Evolutionary conservation across 2,113 vertebrate genomes (phyloP).

Genomic region (Halichoerus grypus): DNA sequence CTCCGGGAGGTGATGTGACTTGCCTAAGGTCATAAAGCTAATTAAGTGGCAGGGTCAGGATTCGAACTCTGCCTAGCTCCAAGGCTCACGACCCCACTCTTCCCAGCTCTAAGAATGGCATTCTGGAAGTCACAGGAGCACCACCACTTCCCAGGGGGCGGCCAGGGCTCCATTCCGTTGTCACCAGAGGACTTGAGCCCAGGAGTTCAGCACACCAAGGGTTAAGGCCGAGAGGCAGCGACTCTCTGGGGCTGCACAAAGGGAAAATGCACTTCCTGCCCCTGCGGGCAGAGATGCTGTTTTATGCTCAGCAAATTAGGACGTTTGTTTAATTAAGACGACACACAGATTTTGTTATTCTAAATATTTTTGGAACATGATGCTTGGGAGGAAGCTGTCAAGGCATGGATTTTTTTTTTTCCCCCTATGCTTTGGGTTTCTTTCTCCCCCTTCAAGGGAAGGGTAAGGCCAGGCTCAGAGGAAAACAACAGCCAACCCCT

Average conservation of each 20-base stretch:
- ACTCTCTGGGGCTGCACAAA: constrained; percentile 61
- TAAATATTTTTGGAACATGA: constrained; percentile 80
- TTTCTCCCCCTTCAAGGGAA: constrained; percentile 50
- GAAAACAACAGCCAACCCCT: constrained; percentile 68
- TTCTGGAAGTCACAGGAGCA: not conserved
- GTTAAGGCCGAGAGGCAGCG: constrained; percentile 72
- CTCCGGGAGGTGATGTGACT: not conserved
- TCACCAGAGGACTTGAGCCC: not conserved
- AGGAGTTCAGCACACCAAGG: constrained; percentile 56
- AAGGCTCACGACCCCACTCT: not conserved
- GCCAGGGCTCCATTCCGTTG: not conserved
- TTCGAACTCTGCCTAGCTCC: not conserved
- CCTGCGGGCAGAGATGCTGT: constrained; percentile 61
- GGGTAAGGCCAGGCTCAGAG: constrained; percentile 44
- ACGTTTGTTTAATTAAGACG: constrained; percentile 76
- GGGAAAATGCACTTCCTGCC: constrained; percentile 68
- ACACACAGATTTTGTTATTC: constrained; percentile 77
- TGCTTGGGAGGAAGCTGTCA: constrained; percentile 73
- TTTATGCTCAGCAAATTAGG: constrained; percentile 78
- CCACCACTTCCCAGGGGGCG: not conserved
- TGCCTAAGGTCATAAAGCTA: not conserved
- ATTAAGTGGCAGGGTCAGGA: not conserved
- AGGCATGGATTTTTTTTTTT: not conserved
- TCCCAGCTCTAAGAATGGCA: not conserved
- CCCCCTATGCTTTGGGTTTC: constrained; percentile 25